phyloP scores from a whole-genome alignment of 2,113 vertebrate genomes.

The Lasiurus borealis region DNA sequence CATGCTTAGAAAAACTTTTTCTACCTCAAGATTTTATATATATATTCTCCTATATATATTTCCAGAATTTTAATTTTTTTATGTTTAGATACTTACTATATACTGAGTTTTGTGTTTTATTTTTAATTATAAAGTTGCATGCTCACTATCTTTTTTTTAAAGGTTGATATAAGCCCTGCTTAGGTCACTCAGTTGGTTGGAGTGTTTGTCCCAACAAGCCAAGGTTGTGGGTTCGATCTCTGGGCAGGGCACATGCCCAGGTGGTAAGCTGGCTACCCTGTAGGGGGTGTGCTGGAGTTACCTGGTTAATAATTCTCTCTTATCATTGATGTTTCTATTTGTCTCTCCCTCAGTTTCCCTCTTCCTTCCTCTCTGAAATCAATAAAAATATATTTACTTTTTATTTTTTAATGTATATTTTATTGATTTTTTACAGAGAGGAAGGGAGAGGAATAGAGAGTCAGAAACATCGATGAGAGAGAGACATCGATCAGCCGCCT shows the following conservation, averaged over 20 bases:
- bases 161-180: not conserved
- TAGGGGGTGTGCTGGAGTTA: no score
- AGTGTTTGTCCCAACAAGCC: no score
- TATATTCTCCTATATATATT: not conserved
- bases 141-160: not conserved
- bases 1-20: slow-evolving; percentile 9
- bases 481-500: no score
- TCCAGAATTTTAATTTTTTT: not conserved
- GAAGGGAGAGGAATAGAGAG: no score
- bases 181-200: no score
- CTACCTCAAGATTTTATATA: not conserved
- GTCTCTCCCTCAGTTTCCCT: not conserved
- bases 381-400: not conserved
- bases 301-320: no score
- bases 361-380: not conserved
- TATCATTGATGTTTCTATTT: no score
- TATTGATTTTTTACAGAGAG: no score
- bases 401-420: no score
- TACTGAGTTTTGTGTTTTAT: slow-evolving; percentile 31
- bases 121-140: slow-evolving; percentile 12
- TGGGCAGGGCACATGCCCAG: not conserved
- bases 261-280: not conserved
- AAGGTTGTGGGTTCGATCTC: not conserved
- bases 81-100: not conserved
- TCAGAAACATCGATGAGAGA: no score